Evolutionary conservation across 2,797 vertebrate species (phyloP).

Genomic region (Vespertilio murinus): DNA sequence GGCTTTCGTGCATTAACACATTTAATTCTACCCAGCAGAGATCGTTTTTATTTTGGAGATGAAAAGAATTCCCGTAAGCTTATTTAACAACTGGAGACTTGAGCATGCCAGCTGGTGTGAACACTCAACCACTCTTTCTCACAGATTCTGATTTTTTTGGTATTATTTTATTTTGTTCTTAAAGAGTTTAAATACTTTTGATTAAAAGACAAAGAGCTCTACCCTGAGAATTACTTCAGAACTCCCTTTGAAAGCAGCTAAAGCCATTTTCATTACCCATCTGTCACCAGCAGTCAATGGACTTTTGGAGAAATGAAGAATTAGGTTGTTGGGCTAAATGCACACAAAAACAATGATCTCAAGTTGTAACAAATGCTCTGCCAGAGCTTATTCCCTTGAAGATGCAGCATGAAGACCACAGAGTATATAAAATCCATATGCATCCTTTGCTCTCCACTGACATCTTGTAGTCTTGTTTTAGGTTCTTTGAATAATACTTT

Average conservation of each 20-base stretch:
- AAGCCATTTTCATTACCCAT: constrained; percentile 37
- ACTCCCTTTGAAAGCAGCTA: constrained; percentile 51
- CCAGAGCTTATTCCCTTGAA: not conserved
- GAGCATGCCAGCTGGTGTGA: constrained; percentile 66
- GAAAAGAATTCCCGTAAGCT: constrained; percentile 68
- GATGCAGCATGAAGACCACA: not conserved
- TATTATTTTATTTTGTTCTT: constrained; percentile 63
- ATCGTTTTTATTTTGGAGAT: constrained; percentile 69
- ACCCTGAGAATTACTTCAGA: not conserved
- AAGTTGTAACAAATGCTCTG: not conserved
- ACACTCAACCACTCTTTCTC: constrained; percentile 4
- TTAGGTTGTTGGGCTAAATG: not conserved
- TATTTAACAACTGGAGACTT: constrained; percentile 59
- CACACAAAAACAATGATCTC: not conserved
- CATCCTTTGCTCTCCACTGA: not conserved
- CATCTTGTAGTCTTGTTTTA: not conserved
- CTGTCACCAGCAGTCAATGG: not conserved
- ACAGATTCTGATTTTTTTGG: not conserved
- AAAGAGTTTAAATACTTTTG: constrained; percentile 45
- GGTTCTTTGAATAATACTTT: not conserved
- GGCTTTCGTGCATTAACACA: constrained; percentile 64
- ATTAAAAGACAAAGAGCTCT: constrained; percentile 53
- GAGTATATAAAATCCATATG: not conserved
- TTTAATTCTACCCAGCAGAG: constrained; percentile 78
- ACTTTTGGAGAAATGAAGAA: not conserved